Evolutionary conservation across 2,113 vertebrate species (phyloP).

Genomic region (Pteronura brasiliensis): DNA sequence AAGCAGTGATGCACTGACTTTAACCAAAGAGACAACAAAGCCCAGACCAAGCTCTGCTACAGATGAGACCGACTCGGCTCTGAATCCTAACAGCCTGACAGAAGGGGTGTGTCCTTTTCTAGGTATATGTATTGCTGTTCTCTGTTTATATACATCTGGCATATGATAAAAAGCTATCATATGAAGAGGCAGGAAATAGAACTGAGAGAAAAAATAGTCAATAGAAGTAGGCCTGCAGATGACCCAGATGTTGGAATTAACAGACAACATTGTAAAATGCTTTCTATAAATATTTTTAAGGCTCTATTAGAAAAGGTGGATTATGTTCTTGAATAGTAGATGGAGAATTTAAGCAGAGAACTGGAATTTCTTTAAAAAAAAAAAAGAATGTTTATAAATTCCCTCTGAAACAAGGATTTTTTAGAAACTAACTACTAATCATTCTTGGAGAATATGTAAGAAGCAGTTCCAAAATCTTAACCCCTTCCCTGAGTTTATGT

Average conservation of each 20-base stretch:
- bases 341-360: background rate
- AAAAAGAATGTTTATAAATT: background rate
- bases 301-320: background rate
- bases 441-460: background rate
- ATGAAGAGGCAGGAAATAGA: background rate
- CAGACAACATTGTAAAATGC: background rate
- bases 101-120: background rate
- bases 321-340: background rate
- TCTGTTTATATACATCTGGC: background rate
- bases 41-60: background rate
- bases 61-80: background rate
- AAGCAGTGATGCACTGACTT: background rate
- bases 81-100: background rate
- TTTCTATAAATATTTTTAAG: background rate
- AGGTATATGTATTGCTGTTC: accelerated
- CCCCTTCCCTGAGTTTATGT: background rate
- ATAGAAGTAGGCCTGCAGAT: background rate
- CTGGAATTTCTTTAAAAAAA: background rate
- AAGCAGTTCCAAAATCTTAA: background rate
- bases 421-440: background rate
- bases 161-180: background rate
- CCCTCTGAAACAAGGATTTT: background rate
- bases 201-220: background rate
- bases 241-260: background rate
- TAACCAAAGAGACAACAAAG: background rate